Base-by-base conservation (phyloP, 2,888 invertebrate species). In the Luperina testacea region DNA sequence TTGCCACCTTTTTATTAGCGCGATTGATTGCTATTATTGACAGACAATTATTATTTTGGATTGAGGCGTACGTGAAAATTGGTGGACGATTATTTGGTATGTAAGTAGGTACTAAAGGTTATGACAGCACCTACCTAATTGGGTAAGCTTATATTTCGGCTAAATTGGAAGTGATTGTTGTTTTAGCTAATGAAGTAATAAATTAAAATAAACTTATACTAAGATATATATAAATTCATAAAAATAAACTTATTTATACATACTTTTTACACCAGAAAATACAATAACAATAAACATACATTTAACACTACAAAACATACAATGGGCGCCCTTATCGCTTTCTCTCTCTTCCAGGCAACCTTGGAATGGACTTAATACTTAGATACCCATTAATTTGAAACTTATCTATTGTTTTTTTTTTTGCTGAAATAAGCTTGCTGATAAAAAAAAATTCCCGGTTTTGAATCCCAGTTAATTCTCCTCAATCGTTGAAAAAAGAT, bases 1-100 rank as follows among this genome's bases (percentile, higher is more conserved):
- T 77, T 72, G 70, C 64, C 48, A 80, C 76, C 75, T 81, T 79
- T 83, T 81, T 86, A 85, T 81, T 78, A 77, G 65, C 17, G 27
- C 61, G 72, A 81, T 80, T 87, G 83, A 83, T 83, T 78, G 84
- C 76, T 67, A 78, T 78, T 82, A n/a, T n/a, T n/a, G n/a, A n/a
- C n/a, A 75, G 80, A 74, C 75, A 80, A 85, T 79, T 81, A 75
- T 69, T 69, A 45, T 85, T 82, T 82, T 76, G 79, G 78, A 64
- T 70, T 71, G 83, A 78, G 48, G 53, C 45, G 59, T 77, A 74
- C 81, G 73, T 81, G 73, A 53, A 73, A 71, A 84, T 74, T 72
- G 20, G 38, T 71, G 11, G 42, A 61, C 71, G 63, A 77, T 70
- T 70, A 82, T 79, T 83, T 83, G 69, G 38, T 70, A 15, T 72